A percentile compares a stretch with the other conserved stretches of the same genome.
These are phyloP conservation scores for Horisme vitalbata DNA, from an alignment of 2,888 invertebrate genomes.

Conservation along the genomic window DNA sequence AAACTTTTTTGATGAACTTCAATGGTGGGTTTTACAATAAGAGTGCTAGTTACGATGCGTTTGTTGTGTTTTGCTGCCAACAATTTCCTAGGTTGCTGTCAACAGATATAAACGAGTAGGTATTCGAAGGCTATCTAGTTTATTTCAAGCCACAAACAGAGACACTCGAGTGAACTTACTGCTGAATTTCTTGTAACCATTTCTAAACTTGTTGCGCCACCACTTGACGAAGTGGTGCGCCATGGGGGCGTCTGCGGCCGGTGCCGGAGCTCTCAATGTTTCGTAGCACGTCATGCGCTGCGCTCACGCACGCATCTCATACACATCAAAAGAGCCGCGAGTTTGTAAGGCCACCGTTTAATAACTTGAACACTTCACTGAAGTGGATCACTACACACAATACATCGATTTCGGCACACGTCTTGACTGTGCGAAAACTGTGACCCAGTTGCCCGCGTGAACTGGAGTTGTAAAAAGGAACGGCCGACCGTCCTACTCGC, in stretches of 20 bases:
- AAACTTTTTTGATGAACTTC: background rate
- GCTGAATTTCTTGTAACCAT: constrained; percentile 89
- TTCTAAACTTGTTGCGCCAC: constrained; percentile 89
- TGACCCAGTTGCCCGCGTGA: constrained; percentile 80
- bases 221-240: constrained; percentile 89
- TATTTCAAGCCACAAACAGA: constrained; percentile 26
- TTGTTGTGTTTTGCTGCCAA: constrained; percentile 34
- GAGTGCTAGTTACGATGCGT: constrained; percentile 20
- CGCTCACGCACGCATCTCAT: constrained; percentile 82
- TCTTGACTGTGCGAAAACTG: constrained; percentile 56
- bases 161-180: constrained; percentile 71
- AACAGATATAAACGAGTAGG: constrained; percentile 18
- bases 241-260: constrained; percentile 85
- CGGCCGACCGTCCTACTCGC: constrained; percentile 59
- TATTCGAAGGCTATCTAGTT: constrained; percentile 31
- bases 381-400: constrained; percentile 63
- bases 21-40: constrained; percentile 15
- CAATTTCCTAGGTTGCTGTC: constrained; percentile 27
- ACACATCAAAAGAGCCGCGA: constrained; percentile 79
- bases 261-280: constrained; percentile 81
- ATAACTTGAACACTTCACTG: constrained; percentile 62
- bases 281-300: constrained; percentile 84
- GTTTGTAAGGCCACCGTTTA: constrained; percentile 58
- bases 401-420: constrained; percentile 50
- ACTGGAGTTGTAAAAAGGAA: constrained; percentile 48